Conservation (phyloP, 2,113 vertebrate genomes). For the Polyodon spathula region DNA sequence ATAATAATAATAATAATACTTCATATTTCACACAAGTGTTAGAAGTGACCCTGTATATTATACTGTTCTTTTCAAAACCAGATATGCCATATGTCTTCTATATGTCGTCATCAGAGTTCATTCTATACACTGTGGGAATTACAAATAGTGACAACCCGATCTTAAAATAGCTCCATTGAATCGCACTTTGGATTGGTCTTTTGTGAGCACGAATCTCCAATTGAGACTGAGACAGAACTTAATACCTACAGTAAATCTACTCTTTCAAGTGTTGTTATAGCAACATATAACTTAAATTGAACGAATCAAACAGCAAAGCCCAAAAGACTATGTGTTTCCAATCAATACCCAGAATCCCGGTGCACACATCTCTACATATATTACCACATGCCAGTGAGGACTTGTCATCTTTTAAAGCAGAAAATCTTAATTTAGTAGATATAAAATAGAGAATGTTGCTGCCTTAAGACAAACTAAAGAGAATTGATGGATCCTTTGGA, state of each 20-base stretch:
- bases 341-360: constrained; percentile 25
- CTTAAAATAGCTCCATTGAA: constrained; percentile 17
- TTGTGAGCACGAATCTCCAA: constrained; percentile 11
- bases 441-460: no score
- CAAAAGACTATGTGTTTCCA: constrained; percentile 9
- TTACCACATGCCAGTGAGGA: constrained; percentile 23
- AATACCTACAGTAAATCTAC: constrained; percentile 22
- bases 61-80: no score
- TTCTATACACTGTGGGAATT: no score
- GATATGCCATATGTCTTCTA: no score
- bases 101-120: no score
- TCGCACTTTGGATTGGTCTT: constrained; percentile 5
- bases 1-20: no score
- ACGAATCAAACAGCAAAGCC: constrained; percentile 17
- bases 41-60: no score
- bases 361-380: constrained; percentile 15
- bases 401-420: constrained; percentile 11
- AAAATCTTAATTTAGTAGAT: no score
- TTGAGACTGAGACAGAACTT: constrained; percentile 15
- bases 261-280: constrained; percentile 34
- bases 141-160: constrained; percentile 14
- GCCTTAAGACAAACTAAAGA: no score
- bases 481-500: no score
- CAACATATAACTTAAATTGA: constrained; percentile 28
- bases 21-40: no score